Conservation (phyloP, 2,888 invertebrate species). For the Melanotus villosus region DNA sequence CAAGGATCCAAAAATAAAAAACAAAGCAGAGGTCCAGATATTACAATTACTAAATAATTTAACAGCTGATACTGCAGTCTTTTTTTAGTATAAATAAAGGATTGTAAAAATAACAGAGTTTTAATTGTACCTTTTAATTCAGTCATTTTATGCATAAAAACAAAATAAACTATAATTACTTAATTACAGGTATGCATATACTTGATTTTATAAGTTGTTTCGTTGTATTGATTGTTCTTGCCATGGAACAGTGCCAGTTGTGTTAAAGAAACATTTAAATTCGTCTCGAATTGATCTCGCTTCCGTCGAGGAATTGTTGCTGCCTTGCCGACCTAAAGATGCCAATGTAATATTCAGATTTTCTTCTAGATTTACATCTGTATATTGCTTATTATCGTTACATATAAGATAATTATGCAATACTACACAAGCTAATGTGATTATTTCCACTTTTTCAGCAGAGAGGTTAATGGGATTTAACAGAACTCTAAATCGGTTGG, state of each 20-base stretch:
- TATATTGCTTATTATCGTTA: background rate
- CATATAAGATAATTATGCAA: background rate
- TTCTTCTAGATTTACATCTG: background rate
- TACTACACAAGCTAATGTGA: background rate
- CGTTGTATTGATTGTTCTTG: background rate
- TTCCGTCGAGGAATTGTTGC: background rate
- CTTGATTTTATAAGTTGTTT: background rate
- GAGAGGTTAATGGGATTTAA: constrained; percentile 6
- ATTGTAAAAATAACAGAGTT: too few species aligned
- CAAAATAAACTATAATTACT: too few species aligned
- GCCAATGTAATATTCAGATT: background rate
- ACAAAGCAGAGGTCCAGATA: too few species aligned
- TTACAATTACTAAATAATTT: too few species aligned
- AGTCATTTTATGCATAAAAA: too few species aligned
- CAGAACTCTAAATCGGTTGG: constrained; percentile 42
- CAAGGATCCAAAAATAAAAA: too few species aligned
- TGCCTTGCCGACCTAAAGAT: background rate
- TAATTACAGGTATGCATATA: too few species aligned
- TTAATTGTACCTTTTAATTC: too few species aligned
- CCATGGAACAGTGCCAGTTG: background rate
- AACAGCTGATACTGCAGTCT: too few species aligned
- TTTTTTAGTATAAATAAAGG: too few species aligned
- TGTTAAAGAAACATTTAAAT: too few species aligned
- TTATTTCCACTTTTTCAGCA: background rate
- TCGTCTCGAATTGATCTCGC: background rate